Evolutionary conservation across 2,888 invertebrate species (phyloP), one percentile per base, ranked within the genome.

Genomic region (Reticulitermes lucifugus): DNA sequence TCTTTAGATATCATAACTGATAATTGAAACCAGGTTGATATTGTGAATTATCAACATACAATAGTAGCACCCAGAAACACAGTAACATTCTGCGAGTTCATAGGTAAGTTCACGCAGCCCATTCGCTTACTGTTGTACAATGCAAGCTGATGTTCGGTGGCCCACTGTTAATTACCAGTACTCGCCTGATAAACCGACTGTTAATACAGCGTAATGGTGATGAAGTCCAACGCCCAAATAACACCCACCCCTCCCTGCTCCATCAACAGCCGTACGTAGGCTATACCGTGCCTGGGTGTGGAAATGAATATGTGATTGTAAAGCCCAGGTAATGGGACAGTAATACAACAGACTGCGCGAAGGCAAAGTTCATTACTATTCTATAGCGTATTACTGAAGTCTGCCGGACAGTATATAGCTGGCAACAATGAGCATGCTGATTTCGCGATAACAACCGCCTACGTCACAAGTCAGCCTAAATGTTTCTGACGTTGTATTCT

Each of bases 131-230:
- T 35, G 73, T 35, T 35, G 4, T 73, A 41, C 22, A 73, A 35
- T 73, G 73, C 73, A 73, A 73, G 41, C 2, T 41, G 35, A 29
- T 35, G 71, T 71, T 71, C 29, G 71, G 2, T 71, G 73, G 73
- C 14, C 46, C 51, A 79, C 35, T 60, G 59, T 2, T 80, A 60
- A 80, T 80, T 80, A 80, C 22, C 60, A 29, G 60, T 35, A 55
- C 80, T 59, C 46, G 59, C 18, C 60, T 80, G 80, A 80, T 80
- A 55, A 79, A 79, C 59, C 79, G 35, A 79, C 79, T 59, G 59
- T 79, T 79, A 80, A 80, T 80, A 41, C 35, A 59, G n/a, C 80
- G 60, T 80, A 80, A 80, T 60, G 60, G 80, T 60, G 60, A 80
- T 60, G 80, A 41, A 35, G 35, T 73, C 80, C 80, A 80, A 21